phyloP scores from a whole-genome alignment of 2,797 vertebrate genomes.

The Astyanax mexicanus region DNA sequence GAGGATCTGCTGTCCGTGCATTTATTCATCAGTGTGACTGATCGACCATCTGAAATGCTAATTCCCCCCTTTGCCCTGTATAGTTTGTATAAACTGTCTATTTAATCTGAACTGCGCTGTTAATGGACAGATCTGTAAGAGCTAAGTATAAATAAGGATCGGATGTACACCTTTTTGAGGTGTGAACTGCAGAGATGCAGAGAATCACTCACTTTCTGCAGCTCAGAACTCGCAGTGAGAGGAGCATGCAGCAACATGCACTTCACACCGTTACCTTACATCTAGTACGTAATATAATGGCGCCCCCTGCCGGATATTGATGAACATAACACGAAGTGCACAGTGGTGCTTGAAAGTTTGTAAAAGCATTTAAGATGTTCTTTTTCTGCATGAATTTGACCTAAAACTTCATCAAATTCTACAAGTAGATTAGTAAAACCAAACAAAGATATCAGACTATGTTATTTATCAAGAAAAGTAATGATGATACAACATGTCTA shows the following conservation, averaged over 20 bases:
- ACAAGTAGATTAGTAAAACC: too few species aligned
- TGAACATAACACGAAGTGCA: neutral
- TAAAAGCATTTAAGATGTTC: too few species aligned
- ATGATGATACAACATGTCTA: too few species aligned
- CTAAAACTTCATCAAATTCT: too few species aligned
- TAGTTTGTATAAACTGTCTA: neutral
- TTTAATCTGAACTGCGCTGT: neutral
- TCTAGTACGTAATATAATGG: neutral
- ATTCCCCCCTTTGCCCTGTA: neutral
- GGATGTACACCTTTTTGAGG: neutral
- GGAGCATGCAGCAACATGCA: neutral
- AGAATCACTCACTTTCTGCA: neutral
- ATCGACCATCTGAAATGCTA: neutral
- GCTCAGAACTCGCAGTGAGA: neutral
- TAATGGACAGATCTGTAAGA: neutral
- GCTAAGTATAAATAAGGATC: neutral
- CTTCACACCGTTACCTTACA: neutral
- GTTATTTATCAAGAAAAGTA: too few species aligned
- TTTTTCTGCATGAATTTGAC: too few species aligned
- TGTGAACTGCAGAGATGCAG: neutral
- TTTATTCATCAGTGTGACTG: neutral
- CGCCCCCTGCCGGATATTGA: slow-evolving; percentile 33
- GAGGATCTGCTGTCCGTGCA: neutral
- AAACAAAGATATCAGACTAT: too few species aligned
- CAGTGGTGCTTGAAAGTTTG: too few species aligned